A percentile compares a stretch with the other conserved stretches of the same genome.
These are phyloP conservation scores for Drosophila pseudotakahashii DNA, from an alignment of 2,888 invertebrate genomes.

Conservation along the genomic window DNA sequence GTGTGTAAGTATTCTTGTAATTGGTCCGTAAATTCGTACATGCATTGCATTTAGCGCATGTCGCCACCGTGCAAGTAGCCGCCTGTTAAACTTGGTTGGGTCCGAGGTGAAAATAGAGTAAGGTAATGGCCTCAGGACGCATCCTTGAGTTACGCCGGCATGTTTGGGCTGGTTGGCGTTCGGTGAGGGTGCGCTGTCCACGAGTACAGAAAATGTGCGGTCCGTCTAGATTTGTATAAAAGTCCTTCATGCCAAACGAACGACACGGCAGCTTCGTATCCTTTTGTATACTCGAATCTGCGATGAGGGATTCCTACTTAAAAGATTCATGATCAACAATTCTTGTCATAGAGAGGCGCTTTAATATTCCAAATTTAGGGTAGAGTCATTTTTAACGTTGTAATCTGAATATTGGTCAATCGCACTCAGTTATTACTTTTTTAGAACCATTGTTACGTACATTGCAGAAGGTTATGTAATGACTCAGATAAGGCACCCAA, in stretches of 20 bases:
- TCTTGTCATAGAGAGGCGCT: not conserved
- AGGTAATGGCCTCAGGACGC: conserved; percentile 12
- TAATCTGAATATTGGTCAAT: too few relatives aligned
- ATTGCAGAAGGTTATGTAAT: too few relatives aligned
- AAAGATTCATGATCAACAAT: not conserved
- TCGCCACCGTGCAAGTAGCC: conserved; percentile 2
- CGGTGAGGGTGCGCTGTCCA: not conserved
- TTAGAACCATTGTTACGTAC: too few relatives aligned
- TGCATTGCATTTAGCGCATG: conserved; percentile 9
- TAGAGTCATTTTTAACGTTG: too few relatives aligned
- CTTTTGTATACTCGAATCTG: conserved; percentile 4
- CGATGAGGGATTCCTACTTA: not conserved
- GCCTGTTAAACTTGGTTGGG: conserved; percentile 9
- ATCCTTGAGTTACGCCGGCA: conserved; percentile 7
- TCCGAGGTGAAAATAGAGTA: conserved; percentile 14
- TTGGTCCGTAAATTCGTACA: conserved; percentile 9
- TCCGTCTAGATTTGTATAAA: conserved; percentile 10
- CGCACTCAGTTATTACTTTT: too few relatives aligned
- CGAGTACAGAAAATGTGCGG: conserved; percentile 10
- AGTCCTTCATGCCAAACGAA: conserved; percentile 4
- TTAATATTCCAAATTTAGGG: not conserved
- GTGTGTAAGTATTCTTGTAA: conserved; percentile 11
- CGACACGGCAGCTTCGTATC: not conserved
- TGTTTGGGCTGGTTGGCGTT: conserved; percentile 1
- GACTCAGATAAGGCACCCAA: too few relatives aligned